Evolutionary conservation across 2,888 invertebrate genomes (phyloP).

Genomic region (Oeneis ivallda): DNA sequence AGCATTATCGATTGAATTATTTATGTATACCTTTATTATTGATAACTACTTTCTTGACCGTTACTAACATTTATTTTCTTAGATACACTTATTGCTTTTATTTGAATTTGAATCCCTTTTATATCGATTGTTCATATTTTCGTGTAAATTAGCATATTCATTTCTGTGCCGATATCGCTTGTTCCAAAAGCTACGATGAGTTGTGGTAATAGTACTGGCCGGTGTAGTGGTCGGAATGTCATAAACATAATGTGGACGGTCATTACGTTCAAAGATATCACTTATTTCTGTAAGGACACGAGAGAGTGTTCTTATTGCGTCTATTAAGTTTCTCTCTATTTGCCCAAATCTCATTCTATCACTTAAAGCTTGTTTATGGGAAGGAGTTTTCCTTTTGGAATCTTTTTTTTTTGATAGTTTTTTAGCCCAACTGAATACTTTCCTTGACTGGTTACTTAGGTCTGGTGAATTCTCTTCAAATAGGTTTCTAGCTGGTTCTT

Average conservation of each 20-base stretch:
- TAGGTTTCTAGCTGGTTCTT: no score
- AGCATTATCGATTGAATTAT: not conserved
- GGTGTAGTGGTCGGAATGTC: no score
- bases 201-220: no score
- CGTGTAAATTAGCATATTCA: no score
- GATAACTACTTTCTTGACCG: not conserved
- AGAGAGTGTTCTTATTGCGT: slow-evolving; percentile 25
- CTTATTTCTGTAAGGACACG: slow-evolving; percentile 23
- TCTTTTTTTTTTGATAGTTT: slow-evolving; percentile 8
- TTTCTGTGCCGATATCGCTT: no score
- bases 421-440: no score
- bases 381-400: not conserved
- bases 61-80: not conserved
- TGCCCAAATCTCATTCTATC: slow-evolving; percentile 29
- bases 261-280: slow-evolving; percentile 14
- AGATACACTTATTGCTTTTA: not conserved
- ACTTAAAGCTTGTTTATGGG: slow-evolving; percentile 23
- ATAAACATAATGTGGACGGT: not conserved
- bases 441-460: no score
- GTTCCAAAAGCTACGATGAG: no score
- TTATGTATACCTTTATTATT: not conserved
- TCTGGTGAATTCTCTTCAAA: no score
- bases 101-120: slow-evolving; percentile 14
- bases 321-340: slow-evolving; percentile 34
- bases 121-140: no score